Conservation (phyloP, 1,140 invertebrate genomes). For the Drosophila takahashii region DNA sequence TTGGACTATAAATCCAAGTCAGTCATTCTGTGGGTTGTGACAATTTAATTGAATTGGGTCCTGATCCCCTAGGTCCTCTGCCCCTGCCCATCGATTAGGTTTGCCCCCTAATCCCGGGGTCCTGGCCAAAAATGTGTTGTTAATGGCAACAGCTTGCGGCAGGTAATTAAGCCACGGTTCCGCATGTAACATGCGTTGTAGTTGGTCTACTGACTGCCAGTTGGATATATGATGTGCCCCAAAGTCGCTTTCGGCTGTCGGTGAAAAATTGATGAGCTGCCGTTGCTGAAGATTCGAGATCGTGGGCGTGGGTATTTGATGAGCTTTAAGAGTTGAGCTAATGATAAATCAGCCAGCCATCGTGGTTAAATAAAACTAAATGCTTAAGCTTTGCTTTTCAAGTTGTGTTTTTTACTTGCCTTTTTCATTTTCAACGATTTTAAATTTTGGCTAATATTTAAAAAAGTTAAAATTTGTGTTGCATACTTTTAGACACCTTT, state of each 20-base stretch:
- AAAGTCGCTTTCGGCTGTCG: slow-evolving; percentile 57
- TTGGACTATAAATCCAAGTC: slow-evolving; percentile 64
- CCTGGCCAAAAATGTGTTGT: slow-evolving; percentile 34
- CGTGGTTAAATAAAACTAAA: background rate
- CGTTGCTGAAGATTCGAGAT: background rate
- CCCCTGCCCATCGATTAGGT: slow-evolving; percentile 11
- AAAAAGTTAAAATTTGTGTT: background rate
- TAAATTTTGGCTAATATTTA: background rate
- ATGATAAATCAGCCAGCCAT: slow-evolving; percentile 11
- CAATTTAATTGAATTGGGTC: slow-evolving; percentile 37
- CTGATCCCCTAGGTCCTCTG: background rate
- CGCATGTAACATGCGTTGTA: slow-evolving; percentile 28
- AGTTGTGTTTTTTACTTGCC: background rate
- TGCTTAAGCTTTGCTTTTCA: background rate
- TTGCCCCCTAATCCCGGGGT: background rate
- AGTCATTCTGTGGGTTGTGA: slow-evolving; percentile 31
- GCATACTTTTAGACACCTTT: background rate
- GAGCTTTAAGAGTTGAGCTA: slow-evolving; percentile 4
- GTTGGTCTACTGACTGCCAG: slow-evolving; percentile 11
- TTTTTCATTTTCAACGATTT: too few relatives aligned
- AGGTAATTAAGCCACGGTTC: slow-evolving; percentile 35
- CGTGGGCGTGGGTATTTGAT: slow-evolving; percentile 13
- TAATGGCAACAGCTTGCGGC: slow-evolving; percentile 46
- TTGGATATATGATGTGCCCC: slow-evolving; percentile 39
- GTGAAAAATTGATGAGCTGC: slow-evolving; percentile 67